These are phyloP conservation scores for Oedothorax gibbosus DNA, from an alignment of 1,140 invertebrate genomes.

Conservation along the genomic window DNA sequence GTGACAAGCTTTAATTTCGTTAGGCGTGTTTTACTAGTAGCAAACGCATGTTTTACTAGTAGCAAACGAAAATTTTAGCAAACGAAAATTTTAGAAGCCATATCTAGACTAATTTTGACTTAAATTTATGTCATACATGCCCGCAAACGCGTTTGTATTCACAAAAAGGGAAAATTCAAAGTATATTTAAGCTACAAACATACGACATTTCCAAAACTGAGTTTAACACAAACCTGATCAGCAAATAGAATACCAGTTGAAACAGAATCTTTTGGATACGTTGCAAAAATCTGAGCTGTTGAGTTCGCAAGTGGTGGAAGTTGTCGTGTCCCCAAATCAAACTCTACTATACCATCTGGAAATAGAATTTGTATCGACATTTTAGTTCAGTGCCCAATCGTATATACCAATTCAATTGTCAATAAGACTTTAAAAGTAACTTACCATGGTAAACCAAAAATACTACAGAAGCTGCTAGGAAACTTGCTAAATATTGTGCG, in stretches of 20 bases:
- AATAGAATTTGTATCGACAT: neutral
- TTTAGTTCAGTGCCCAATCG: neutral
- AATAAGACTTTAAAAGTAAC: neutral
- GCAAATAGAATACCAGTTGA: constrained; percentile 32
- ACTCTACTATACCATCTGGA: constrained; percentile 19
- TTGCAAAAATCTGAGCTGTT: constrained; percentile 71
- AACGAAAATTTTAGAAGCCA: too few species aligned
- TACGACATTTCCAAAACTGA: too few species aligned
- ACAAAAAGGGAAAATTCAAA: too few species aligned
- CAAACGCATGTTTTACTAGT: too few species aligned
- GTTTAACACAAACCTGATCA: constrained; percentile 44
- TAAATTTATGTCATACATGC: too few species aligned
- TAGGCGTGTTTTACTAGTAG: too few species aligned
- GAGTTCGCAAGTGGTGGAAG: constrained; percentile 68
- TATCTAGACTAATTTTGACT: too few species aligned
- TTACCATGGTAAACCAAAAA: constrained; percentile 61
- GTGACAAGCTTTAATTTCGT: too few species aligned
- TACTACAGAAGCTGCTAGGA: constrained; percentile 58
- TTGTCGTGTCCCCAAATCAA: constrained; percentile 64
- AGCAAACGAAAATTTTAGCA: too few species aligned
- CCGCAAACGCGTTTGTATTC: too few species aligned
- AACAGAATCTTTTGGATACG: constrained; percentile 60
- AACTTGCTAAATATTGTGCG: constrained; percentile 72
- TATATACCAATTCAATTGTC: neutral
- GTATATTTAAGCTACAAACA: too few species aligned